Conservation (phyloP, 2,797 vertebrate genomes). For the Sphenopsis melanotis region DNA sequence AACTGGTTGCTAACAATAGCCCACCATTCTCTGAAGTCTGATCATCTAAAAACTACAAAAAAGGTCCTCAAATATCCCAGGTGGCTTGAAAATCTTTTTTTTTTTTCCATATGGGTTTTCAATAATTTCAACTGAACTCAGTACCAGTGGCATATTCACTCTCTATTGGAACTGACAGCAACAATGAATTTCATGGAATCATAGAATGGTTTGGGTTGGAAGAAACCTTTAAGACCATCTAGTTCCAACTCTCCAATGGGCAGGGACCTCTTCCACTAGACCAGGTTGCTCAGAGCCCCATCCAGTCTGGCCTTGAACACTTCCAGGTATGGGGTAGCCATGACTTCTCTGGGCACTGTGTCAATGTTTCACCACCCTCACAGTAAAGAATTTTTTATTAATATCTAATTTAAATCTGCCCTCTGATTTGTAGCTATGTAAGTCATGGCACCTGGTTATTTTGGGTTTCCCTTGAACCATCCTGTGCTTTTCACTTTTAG, state of each 20-base stretch:
- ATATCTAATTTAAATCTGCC: neutral
- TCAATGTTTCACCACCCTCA: neutral
- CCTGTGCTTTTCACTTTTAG: neutral
- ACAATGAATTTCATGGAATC: neutral
- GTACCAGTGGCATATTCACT: neutral
- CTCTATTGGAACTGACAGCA: neutral
- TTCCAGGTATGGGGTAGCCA: neutral
- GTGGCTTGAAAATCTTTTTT: neutral
- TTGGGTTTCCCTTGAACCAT: neutral
- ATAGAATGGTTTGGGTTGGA: neutral
- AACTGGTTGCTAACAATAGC: neutral
- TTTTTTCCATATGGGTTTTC: neutral
- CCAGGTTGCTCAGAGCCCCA: neutral
- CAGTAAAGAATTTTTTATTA: neutral
- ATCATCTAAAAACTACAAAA: neutral
- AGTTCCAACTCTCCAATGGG: neutral
- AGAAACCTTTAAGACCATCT: neutral
- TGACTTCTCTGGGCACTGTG: fast-evolving
- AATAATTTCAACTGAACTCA: neutral
- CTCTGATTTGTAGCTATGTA: neutral
- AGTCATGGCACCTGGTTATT: neutral
- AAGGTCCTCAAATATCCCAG: neutral
- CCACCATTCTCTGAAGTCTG: neutral
- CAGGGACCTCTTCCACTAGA: neutral
- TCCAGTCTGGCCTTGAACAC: neutral